A percentile compares a stretch with the other conserved stretches of the same genome.
These are phyloP conservation scores for Drosophila villosipedis DNA, from an alignment of 2,888 invertebrate species.

Conservation along the genomic window DNA sequence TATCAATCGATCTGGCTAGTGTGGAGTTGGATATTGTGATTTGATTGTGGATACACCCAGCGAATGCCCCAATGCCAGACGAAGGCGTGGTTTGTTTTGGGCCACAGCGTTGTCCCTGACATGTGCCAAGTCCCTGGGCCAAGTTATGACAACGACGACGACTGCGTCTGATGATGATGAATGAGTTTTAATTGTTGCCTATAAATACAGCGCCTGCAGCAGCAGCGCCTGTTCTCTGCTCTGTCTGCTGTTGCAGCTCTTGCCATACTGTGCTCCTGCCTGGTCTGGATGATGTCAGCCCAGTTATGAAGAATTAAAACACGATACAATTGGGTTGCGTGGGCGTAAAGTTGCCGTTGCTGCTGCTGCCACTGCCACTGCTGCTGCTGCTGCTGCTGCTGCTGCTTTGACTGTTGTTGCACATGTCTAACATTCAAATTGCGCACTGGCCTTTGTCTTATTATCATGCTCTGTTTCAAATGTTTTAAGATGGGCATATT, in stretches of 20 bases:
- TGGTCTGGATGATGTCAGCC: slow-evolving; percentile 77
- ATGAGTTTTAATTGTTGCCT: slow-evolving; percentile 81
- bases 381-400: slow-evolving; percentile 7
- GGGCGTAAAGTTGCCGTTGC: slow-evolving; percentile 36
- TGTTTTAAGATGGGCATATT: not conserved
- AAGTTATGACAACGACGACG: slow-evolving; percentile 63
- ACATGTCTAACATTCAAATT: slow-evolving; percentile 79
- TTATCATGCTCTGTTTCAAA: not conserved
- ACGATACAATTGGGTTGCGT: slow-evolving; percentile 51
- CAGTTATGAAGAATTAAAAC: slow-evolving; percentile 78
- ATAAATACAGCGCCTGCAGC: slow-evolving; percentile 67
- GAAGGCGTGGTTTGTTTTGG: slow-evolving; percentile 63
- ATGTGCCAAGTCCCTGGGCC: slow-evolving; percentile 56
- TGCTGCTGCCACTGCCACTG: slow-evolving; percentile 13
- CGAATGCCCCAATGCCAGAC: slow-evolving; percentile 70
- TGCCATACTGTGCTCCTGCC: slow-evolving; percentile 29
- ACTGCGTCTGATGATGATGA: slow-evolving; percentile 72
- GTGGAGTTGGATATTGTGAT: slow-evolving; percentile 28
- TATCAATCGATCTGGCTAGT: slow-evolving; percentile 77
- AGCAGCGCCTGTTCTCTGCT: slow-evolving; percentile 7
- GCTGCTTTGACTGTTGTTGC: slow-evolving; percentile 31
- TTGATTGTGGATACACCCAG: slow-evolving; percentile 67
- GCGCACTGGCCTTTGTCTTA: slow-evolving; percentile 59
- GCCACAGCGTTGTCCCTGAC: slow-evolving; percentile 63
- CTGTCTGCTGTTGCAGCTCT: slow-evolving; percentile 22